A percentile compares a stretch with the other conserved stretches of the same genome.
These are phyloP conservation scores for Polyodon spathula DNA, from an alignment of 2,113 vertebrate species.

Conservation along the genomic window DNA sequence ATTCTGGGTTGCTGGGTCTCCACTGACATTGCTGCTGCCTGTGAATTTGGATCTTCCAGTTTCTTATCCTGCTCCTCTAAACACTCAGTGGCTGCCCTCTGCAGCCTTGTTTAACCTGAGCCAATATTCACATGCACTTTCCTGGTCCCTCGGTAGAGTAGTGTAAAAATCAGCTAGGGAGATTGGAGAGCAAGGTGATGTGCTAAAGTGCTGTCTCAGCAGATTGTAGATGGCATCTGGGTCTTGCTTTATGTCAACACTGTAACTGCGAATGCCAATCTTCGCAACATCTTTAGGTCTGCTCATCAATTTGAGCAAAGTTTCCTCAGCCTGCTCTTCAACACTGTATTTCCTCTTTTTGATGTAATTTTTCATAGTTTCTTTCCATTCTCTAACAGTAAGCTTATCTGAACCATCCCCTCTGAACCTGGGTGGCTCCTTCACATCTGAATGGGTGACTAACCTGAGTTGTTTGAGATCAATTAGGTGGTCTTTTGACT, in stretches of 20 bases:
- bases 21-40: not conserved
- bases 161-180: conserved; percentile 20
- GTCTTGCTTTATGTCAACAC: conserved; percentile 10
- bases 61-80: conserved; percentile 9
- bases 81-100: conserved; percentile 8
- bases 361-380: conserved; percentile 15
- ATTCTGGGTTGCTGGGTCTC: not conserved
- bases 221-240: conserved; percentile 19
- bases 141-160: not conserved
- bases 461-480: conserved; percentile 12
- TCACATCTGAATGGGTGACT: too few relatives aligned
- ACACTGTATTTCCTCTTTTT: not conserved
- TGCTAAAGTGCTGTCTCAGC: conserved; percentile 16
- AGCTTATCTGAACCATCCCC: conserved; percentile 14
- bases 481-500: not conserved
- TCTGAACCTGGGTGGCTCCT: conserved; percentile 12
- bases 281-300: conserved; percentile 16
- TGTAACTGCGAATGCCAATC: conserved; percentile 15
- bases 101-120: conserved; percentile 18
- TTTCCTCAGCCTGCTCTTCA: conserved; percentile 18
- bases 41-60: not conserved
- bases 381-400: conserved; percentile 17
- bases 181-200: conserved; percentile 12
- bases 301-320: conserved; percentile 13
- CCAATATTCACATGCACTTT: conserved; percentile 18